A percentile compares a stretch with the other conserved stretches of the same genome.
phyloP scores from a whole-genome alignment of 1,140 invertebrate genomes.

The Drosophila ananassae region DNA sequence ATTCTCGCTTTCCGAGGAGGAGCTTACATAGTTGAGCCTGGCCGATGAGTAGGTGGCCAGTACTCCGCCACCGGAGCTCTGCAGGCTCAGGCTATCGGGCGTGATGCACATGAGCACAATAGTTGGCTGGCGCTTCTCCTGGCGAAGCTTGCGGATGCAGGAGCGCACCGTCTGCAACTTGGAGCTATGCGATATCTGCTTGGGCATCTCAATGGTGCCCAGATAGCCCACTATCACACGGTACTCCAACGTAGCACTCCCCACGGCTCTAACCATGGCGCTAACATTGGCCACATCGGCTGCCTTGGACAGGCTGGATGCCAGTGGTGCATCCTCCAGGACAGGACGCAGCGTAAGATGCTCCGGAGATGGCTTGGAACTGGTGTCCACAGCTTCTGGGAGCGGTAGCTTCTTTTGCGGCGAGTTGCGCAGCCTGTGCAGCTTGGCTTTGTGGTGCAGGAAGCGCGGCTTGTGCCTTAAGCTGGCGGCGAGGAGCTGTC shows the following conservation, averaged over 20 bases:
- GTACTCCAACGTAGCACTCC: slow-evolving; percentile 89
- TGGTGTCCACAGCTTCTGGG: slow-evolving; percentile 35
- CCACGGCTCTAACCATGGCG: slow-evolving; percentile 73
- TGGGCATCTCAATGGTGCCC: slow-evolving; percentile 97
- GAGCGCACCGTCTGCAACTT: slow-evolving; percentile 90
- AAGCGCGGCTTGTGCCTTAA: slow-evolving; percentile 70
- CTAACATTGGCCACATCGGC: slow-evolving; percentile 83
- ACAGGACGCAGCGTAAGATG: slow-evolving; percentile 59
- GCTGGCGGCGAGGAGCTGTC: slow-evolving; percentile 61
- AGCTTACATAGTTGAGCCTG: slow-evolving; percentile 94
- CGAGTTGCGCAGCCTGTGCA: slow-evolving; percentile 74
- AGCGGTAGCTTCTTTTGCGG: slow-evolving; percentile 70
- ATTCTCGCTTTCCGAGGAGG: slow-evolving; percentile 94
- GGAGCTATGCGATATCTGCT: slow-evolving; percentile 90
- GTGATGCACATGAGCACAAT: slow-evolving; percentile 94
- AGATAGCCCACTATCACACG: slow-evolving; percentile 96
- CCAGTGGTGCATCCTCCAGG: slow-evolving; percentile 67
- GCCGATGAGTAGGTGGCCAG: slow-evolving; percentile 94
- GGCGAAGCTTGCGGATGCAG: slow-evolving; percentile 94
- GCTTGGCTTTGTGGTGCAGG: slow-evolving; percentile 77
- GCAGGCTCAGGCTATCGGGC: slow-evolving; percentile 90
- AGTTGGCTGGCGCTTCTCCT: slow-evolving; percentile 95
- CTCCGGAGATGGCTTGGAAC: slow-evolving; percentile 20
- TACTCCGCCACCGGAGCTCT: slow-evolving; percentile 87
- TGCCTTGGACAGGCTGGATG: slow-evolving; percentile 28